Base-by-base conservation (phyloP, 30 jellyfish, hydroid and myxozoan genomes). In the Turritopsis rubra region DNA sequence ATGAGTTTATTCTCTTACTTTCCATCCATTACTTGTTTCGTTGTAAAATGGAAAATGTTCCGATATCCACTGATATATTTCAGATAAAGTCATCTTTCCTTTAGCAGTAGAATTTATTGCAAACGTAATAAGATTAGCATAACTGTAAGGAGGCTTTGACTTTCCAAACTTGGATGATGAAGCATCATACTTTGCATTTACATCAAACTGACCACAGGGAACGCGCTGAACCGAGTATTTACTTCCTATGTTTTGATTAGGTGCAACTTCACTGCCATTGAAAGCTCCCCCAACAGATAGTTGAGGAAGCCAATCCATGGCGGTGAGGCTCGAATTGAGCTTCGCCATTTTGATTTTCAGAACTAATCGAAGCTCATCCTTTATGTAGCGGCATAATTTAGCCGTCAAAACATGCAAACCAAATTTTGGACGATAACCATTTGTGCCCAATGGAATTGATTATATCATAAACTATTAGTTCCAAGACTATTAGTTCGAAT, bases 251-350 rank as follows among this genome's bases (percentile, higher is more conserved):
- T 82, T 91, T 7, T 79, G 52, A 52, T 80, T 31, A 8, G 79
- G 72, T 80, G 52, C 65, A 17, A 92, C 84, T 7, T 75, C 89
- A 25, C 83, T 52, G 8, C 95, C 89, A 31, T 86, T 83, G 22
- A 92, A 71, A 81, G 98, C 97, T 68, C 95, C 92, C 21, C 98
- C 98, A 71, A 92, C 98, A 30, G 95, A 88, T 18, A 92, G 90
- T 71, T 92, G 92, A n/a, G 98, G 98, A 52, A 92, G 96, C 98
- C 98, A 92, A 88, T 92, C 98, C 98, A 92, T 92, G 53, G 96
- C 98, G 8, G 98, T 92, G 29, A 92, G 82, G 79, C 98, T 92
- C 68, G 98, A 92, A 78, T 92, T 84, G 80, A 92, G 77, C 89
- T 92, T 92, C 85, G 96, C 98, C 98, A 92, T 92, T 72, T 81